Percentiles rank a stretch among this genome's conserved stretches.
phyloP scores from a whole-genome alignment of 2,888 invertebrate species.

The Scrobipalpa costella region DNA sequence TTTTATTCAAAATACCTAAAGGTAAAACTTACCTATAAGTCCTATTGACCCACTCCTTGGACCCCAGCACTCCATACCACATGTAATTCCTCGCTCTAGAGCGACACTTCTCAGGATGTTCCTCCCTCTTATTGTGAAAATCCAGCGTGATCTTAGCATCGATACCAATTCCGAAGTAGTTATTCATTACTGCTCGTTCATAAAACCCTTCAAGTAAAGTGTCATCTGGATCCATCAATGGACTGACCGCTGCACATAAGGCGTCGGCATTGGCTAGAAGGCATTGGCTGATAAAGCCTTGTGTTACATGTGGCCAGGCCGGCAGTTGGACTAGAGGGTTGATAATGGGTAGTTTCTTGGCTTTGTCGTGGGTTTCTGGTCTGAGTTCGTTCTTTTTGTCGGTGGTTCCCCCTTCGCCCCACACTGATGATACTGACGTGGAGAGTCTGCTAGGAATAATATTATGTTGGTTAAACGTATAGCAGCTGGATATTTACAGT shows the following conservation, averaged over 20 bases:
- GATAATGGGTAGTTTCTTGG: slow-evolving; percentile 91
- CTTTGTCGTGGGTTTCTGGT: slow-evolving; percentile 74
- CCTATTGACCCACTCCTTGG: slow-evolving; percentile 91
- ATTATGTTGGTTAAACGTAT: background rate
- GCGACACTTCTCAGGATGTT: slow-evolving; percentile 97
- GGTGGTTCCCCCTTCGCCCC: slow-evolving; percentile 67
- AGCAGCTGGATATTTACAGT: background rate
- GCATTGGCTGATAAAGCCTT: slow-evolving; percentile 96
- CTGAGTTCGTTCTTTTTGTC: slow-evolving; percentile 47
- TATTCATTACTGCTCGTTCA: slow-evolving; percentile 98
- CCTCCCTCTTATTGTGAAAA: slow-evolving; percentile 98
- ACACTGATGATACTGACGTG: slow-evolving; percentile 77
- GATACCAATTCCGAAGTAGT: slow-evolving; percentile 98
- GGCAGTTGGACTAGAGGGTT: slow-evolving; percentile 93
- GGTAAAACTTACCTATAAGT: slow-evolving; percentile 87
- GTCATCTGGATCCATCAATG: slow-evolving; percentile 95
- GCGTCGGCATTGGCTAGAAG: slow-evolving; percentile 97
- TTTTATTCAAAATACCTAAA: background rate
- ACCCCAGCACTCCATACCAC: slow-evolving; percentile 94
- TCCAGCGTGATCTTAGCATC: slow-evolving; percentile 98
- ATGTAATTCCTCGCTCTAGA: slow-evolving; percentile 97
- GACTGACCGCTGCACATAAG: slow-evolving; percentile 97
- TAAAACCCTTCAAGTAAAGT: slow-evolving; percentile 93
- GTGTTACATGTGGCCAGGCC: slow-evolving; percentile 91
- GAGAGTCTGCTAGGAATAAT: slow-evolving; percentile 62